Evolutionary conservation across 1,140 invertebrate species (phyloP), one percentile per base, ranked within the genome.

Genomic region (Musca domestica): DNA sequence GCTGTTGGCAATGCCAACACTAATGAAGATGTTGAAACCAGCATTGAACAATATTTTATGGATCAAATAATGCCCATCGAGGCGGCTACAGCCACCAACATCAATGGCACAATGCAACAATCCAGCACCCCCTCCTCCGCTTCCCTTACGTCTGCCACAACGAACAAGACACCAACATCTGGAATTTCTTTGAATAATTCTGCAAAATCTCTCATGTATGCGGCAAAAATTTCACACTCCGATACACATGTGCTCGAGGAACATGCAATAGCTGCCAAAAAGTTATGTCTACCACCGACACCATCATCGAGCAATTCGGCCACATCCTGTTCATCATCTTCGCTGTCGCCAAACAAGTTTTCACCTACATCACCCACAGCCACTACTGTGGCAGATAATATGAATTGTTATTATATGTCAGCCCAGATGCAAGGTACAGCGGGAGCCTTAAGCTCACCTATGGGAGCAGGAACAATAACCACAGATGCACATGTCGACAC

Each of bases 31-130:
- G 80, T 81, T 73, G 80, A 81, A 76, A 76, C 76, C 56, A 80
- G 81, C 71, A 77, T 81, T 68, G 80, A 81, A 74, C 80, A 81
- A 76, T 81, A 81, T 74, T 73, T 81, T 64, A 80, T 78, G 76
- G 77, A 80, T 80, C 77, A 79, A 73, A 74, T 80, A 74, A 76
- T 77, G 76, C 77, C 77, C 63, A 70, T 80, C 27, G 66, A 72
- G 69, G 10, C 61, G 17, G 27, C 54, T 7, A 25, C 27, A 58
- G 20, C 49, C 49, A 52, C 22, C 6, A 52, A 52, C 17, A 52
- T 20, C 56, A 61, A 61, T 61, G 27, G 14, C 17, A 52, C 6
- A 19, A 52, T 17, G 6, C n/a, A 52, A 2, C 49, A 52, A 12
- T 49, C 41, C 14, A 7, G n/a, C 20, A 2, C 46, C 20, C 14